Evolutionary conservation across 1,140 invertebrate species (phyloP), one percentile per base, ranked within the genome.

Genomic region (Sarcophaga bullata): DNA sequence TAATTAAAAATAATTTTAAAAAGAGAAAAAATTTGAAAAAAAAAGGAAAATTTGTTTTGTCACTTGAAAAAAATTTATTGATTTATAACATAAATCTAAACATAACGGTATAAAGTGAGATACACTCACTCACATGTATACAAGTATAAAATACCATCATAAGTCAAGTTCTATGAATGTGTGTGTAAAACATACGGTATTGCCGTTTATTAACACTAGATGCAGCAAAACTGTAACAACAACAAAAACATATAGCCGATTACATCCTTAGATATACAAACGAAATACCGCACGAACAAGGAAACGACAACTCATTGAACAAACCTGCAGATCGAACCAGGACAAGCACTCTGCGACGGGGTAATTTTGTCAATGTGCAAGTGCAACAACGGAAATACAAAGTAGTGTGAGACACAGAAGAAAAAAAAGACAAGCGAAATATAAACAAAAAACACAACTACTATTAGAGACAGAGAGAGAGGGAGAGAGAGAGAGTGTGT

Each of bases 11-110:
- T 37, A 37, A 37, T 37, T 37, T 37, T 37, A 37, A 37, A 37
- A 37, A 37, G 25, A 4, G 4, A 37, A 37, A 37, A 37, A 37
- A 37, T 37, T 37, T 37, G 1, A 4, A 37, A 37, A 37, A 37
- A 37, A 37, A 37, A 37, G 25, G 10, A 68, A 68, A 68, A 68
- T 68, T 68, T 68, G 17, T 19, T 68, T 68, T 25, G 62, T 68
- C n/a, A 25, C 62, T 19, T 68, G 62, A 68, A 68, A 68, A 68
- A 68, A 25, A 68, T 49, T 76, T 78, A 78, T 78, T 52, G 75
- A 78, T 78, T 78, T 78, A 78, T 78, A 78, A 78, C 75, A 78
- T 52, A 78, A 78, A 78, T 78, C 75, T 78, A 78, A 78, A 78
- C 75, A 78, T 78, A 78, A 78, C 75, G 75, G 13, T 78, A 15